These are phyloP conservation scores for Himalopsyche anomala DNA, from an alignment of 2,888 invertebrate species.

Conservation along the genomic window DNA sequence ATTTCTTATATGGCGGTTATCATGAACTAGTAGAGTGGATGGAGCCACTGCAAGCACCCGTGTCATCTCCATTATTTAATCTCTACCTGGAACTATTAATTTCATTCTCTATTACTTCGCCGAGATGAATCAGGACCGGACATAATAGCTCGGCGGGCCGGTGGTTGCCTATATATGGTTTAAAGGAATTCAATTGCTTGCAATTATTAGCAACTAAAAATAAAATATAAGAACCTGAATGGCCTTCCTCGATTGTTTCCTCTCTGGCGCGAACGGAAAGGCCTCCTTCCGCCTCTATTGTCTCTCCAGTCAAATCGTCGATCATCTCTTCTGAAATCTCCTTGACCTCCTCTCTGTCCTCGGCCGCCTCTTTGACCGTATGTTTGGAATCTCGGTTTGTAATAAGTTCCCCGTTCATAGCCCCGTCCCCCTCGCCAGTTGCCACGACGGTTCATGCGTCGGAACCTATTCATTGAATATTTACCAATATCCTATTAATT, in stretches of 20 bases:
- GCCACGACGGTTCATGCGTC: slow-evolving; percentile 72
- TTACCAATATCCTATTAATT: too few species aligned
- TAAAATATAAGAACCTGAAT: slow-evolving; percentile 70
- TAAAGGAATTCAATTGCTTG: too few species aligned
- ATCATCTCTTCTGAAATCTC: slow-evolving; percentile 71
- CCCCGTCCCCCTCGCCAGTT: slow-evolving; percentile 74
- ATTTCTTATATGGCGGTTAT: too few species aligned
- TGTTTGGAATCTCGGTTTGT: slow-evolving; percentile 86
- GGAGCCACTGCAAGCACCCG: too few species aligned
- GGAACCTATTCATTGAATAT: slow-evolving; percentile 67
- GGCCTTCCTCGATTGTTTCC: slow-evolving; percentile 74
- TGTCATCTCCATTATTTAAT: too few species aligned
- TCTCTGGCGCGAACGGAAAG: slow-evolving; percentile 73
- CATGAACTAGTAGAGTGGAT: too few species aligned
- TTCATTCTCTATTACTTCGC: too few species aligned
- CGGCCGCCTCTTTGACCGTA: slow-evolving; percentile 73
- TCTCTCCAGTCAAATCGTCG: slow-evolving; percentile 71
- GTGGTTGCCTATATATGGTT: too few species aligned
- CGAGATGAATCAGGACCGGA: too few species aligned
- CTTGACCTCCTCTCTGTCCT: slow-evolving; percentile 73
- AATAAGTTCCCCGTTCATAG: slow-evolving; percentile 86
- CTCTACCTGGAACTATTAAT: too few species aligned
- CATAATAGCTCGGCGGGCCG: too few species aligned
- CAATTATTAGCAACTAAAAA: too few species aligned
- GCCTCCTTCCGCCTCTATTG: slow-evolving; percentile 67